phyloP scores from a whole-genome alignment of 92 coral and sea anemone species.

The Palythoa caribaeorum region DNA sequence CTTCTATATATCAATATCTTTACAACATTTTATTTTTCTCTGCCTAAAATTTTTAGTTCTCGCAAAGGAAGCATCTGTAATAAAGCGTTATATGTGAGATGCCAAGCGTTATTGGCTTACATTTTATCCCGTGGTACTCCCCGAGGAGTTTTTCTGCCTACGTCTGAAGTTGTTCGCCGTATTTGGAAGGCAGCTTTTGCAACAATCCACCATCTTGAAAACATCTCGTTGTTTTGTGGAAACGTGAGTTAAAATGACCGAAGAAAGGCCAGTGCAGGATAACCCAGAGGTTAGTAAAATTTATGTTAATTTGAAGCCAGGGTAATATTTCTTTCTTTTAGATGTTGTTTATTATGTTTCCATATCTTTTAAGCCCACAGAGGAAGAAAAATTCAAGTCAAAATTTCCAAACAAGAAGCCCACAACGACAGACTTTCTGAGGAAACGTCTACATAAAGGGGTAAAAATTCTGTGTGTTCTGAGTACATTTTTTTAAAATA shows the following conservation, averaged over 20 bases:
- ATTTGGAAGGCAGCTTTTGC: neutral
- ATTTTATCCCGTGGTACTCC: conserved; percentile 2
- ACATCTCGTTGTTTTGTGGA: neutral
- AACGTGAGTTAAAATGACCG: conserved; percentile 22
- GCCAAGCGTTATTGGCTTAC: neutral
- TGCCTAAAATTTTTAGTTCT: neutral
- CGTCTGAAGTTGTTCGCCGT: conserved; percentile 1
- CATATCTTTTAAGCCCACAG: conserved; percentile 70
- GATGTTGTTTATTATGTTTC: neutral
- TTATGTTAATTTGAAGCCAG: neutral
- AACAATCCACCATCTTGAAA: conserved; percentile 27
- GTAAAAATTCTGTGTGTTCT: conserved; percentile 33
- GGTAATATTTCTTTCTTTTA: too few species aligned
- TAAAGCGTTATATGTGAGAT: neutral
- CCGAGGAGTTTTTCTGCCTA: neutral
- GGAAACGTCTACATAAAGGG: conserved; percentile 93
- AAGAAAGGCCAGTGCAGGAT: conserved; percentile 21
- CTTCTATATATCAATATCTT: neutral
- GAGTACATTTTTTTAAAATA: neutral
- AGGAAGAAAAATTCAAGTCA: conserved; percentile 89
- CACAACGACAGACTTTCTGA: conserved; percentile 84
- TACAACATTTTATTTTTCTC: neutral
- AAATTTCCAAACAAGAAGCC: conserved; percentile 93
- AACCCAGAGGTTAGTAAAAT: conserved; percentile 29
- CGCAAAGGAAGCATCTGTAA: neutral